Evolutionary conservation across 2,888 invertebrate genomes (phyloP), one percentile per base, ranked within the genome.

Genomic region (Dromius quadrimaculatus): DNA sequence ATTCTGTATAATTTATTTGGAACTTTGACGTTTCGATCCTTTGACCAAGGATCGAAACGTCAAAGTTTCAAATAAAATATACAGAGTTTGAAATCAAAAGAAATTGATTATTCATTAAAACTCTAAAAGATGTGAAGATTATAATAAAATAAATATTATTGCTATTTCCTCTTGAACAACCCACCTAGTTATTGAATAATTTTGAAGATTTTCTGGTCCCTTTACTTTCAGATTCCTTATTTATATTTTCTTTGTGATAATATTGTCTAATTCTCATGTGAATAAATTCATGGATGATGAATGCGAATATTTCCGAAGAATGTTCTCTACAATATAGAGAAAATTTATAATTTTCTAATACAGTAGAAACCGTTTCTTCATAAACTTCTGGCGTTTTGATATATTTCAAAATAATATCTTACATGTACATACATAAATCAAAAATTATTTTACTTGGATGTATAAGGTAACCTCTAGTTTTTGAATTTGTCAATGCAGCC

Each of bases 361-460:
- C 41, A 43, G 1, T 6, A 15, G 15, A 43, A 2, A 43, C 41
- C 2, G 41, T 43, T 43, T 43, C 41, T 43, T 43, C 15, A 17
- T 43, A 43, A 43, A 43, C 41, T 11, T 17, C 15, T 15, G 41
- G 41, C 2, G 3, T 43, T 15, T 43, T 8, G 17, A 43, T 43
- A 15, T 13, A 15, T 6, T 6, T 4, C 1, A 43, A 5, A 15
- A 43, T 15, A 15, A 11, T 43, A 2, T 13, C 15, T 43, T 43
- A 13, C 17, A 43, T 43, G 17, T 43, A 43, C 17, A 15, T 43
- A 43, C 41, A 43, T 43, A 43, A 13, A 43, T 43, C 17, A 43
- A 43, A 43, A 15, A 43, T 13, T 15, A 6, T 15, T 15, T 15
- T 43, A 15, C 15, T 43, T 6, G 41, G 41, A 43, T 43, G 15